Percentiles rank a stretch among this genome's conserved stretches.
These are phyloP conservation scores for Cotesia congregata DNA, from an alignment of 2,888 invertebrate species.

Conservation along the genomic window DNA sequence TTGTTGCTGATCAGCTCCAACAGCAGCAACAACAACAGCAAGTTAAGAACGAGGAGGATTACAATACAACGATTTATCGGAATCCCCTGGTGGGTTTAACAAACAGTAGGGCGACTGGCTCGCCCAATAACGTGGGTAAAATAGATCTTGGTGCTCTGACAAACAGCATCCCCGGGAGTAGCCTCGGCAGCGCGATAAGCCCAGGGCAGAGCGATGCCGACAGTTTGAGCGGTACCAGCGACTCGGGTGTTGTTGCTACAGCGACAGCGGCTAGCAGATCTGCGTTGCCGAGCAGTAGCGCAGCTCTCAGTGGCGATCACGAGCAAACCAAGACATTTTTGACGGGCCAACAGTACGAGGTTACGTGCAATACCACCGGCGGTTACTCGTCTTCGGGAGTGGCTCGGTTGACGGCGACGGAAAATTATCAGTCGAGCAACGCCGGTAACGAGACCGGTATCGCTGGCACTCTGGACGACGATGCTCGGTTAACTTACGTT, in stretches of 20 bases:
- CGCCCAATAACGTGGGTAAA: constrained; percentile 34
- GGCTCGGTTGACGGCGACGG: constrained; percentile 62
- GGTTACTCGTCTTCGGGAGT: constrained; percentile 68
- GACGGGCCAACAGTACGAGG: constrained; percentile 23
- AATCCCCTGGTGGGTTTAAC: constrained; percentile 18
- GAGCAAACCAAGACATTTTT: constrained; percentile 19
- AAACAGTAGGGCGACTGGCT: constrained; percentile 32
- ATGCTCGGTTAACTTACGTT: background rate
- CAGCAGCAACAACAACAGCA: constrained; percentile 30
- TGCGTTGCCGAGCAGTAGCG: constrained; percentile 31
- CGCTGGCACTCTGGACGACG: constrained; percentile 19
- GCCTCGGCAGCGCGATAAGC: constrained; percentile 32
- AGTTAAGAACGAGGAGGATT: constrained; percentile 22
- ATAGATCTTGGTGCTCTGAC: constrained; percentile 33
- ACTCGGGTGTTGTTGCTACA: constrained; percentile 41
- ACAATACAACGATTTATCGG: constrained; percentile 22
- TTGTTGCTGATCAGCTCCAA: constrained; percentile 10
- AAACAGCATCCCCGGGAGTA: constrained; percentile 11
- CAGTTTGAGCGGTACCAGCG: constrained; percentile 39
- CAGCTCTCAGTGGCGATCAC: constrained; percentile 24
- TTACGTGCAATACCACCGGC: constrained; percentile 14
- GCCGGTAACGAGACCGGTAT: constrained; percentile 40
- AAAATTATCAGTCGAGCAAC: constrained; percentile 28
- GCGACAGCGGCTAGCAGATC: constrained; percentile 30
- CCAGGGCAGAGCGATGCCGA: constrained; percentile 39